Percentiles rank a stretch among this genome's conserved stretches.
Evolutionary conservation across 2,888 invertebrate species (phyloP).

Genomic region (Ochropleura plecta): DNA sequence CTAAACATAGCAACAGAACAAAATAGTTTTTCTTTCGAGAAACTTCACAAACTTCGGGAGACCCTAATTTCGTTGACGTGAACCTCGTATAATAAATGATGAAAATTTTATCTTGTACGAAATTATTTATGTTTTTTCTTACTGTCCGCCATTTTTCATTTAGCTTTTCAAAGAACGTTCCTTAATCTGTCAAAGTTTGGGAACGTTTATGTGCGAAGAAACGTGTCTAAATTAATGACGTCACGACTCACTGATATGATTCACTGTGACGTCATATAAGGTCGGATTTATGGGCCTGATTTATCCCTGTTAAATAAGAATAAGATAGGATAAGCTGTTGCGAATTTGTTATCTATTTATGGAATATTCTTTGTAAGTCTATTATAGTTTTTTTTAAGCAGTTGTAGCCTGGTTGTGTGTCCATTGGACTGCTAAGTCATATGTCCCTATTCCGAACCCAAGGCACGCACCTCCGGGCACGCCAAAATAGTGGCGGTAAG

Average conservation of each 20-base stretch:
- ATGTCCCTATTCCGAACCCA: too few species aligned
- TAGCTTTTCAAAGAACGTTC: conserved; percentile 67
- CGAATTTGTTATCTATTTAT: conserved; percentile 27
- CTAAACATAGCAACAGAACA: conserved; percentile 15
- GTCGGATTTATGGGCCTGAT: conserved; percentile 72
- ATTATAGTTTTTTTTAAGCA: too few species aligned
- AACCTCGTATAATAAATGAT: conserved; percentile 55
- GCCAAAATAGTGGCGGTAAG: too few species aligned
- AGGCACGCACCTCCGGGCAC: too few species aligned
- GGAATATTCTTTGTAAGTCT: neutral
- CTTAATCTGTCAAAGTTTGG: conserved; percentile 75
- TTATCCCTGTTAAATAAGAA: conserved; percentile 73
- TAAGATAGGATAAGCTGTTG: conserved; percentile 34
- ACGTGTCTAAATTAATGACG: conserved; percentile 78
- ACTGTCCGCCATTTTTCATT: conserved; percentile 66
- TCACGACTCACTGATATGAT: conserved; percentile 79
- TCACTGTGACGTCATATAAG: conserved; percentile 72
- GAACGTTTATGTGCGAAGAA: conserved; percentile 66
- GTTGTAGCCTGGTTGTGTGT: too few species aligned
- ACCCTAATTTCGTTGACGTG: conserved; percentile 53
- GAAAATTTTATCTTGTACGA: conserved; percentile 60
- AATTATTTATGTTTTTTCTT: conserved; percentile 63
- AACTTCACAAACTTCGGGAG: conserved; percentile 43
- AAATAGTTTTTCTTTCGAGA: conserved; percentile 39
- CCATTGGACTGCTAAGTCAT: too few species aligned